A percentile compares a stretch with the other conserved stretches of the same genome.
Evolutionary conservation across 2,113 vertebrate genomes (phyloP).

Genomic region (Corvus hawaiiensis): DNA sequence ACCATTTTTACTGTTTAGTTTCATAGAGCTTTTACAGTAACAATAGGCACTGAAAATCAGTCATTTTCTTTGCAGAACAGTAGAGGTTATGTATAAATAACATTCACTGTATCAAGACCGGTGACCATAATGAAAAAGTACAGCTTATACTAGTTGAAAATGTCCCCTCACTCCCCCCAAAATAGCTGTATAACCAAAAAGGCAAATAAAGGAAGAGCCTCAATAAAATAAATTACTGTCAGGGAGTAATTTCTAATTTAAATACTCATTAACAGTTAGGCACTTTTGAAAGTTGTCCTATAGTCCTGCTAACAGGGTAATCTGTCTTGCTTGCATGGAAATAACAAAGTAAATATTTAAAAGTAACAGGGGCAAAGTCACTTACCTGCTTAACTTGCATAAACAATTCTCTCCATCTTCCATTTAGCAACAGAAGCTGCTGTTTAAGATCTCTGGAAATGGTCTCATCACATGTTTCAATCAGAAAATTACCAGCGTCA

Average conservation of each 20-base stretch:
- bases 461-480: conserved; percentile 93
- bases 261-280: background rate
- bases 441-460: conserved; percentile 96
- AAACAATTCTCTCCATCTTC: conserved; percentile 80
- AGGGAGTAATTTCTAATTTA: background rate
- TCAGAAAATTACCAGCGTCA: conserved; percentile 96
- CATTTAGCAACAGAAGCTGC: conserved; percentile 88
- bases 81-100: background rate
- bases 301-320: background rate
- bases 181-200: background rate
- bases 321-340: background rate
- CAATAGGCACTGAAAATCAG: background rate
- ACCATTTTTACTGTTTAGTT: background rate
- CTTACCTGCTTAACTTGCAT: conserved; percentile 93
- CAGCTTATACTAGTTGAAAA: background rate
- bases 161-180: background rate
- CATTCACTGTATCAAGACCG: background rate
- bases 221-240: background rate
- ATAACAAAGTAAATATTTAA: background rate
- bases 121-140: background rate
- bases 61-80: background rate
- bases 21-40: background rate
- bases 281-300: background rate
- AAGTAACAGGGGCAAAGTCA: background rate
- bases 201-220: background rate